Percentiles rank a stretch among this genome's conserved stretches.
These are phyloP conservation scores for Chrysogorgia sp. DNA, from an alignment of 92 coral and sea anemone genomes.

Conservation along the genomic window DNA sequence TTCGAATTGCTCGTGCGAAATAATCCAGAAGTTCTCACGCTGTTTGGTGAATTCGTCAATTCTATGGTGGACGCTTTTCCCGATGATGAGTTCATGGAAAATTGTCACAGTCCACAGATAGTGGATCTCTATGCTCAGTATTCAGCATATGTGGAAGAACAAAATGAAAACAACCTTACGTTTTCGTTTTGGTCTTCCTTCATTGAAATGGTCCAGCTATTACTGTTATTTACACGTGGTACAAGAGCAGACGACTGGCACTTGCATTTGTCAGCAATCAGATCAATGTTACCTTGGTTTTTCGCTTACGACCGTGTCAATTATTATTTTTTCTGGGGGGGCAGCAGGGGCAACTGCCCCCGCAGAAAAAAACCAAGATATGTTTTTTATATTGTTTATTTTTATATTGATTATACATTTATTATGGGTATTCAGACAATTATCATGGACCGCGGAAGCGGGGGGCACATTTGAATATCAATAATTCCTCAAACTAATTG, in stretches of 20 bases:
- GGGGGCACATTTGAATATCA: too few species aligned
- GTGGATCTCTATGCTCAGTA: conserved; percentile 15
- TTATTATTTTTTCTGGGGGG: too few species aligned
- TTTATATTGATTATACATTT: too few species aligned
- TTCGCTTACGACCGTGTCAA: conserved; percentile 34
- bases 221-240: conserved; percentile 36
- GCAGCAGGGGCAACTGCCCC: too few species aligned
- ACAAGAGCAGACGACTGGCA: conserved; percentile 37
- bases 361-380: too few species aligned
- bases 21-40: conserved; percentile 14
- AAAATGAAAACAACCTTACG: not conserved
- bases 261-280: conserved; percentile 36
- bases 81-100: conserved; percentile 29
- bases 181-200: conserved; percentile 39
- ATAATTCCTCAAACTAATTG: too few species aligned
- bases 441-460: too few species aligned
- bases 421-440: too few species aligned
- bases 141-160: not conserved
- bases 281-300: conserved; percentile 46
- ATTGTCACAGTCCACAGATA: conserved; percentile 10
- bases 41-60: conserved; percentile 20
- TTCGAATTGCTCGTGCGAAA: conserved; percentile 21
- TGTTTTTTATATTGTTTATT: too few species aligned
- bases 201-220: conserved; percentile 34
- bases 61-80: conserved; percentile 30